Conservation (phyloP, 2,113 vertebrate genomes). For the Spea multiplicata region DNA sequence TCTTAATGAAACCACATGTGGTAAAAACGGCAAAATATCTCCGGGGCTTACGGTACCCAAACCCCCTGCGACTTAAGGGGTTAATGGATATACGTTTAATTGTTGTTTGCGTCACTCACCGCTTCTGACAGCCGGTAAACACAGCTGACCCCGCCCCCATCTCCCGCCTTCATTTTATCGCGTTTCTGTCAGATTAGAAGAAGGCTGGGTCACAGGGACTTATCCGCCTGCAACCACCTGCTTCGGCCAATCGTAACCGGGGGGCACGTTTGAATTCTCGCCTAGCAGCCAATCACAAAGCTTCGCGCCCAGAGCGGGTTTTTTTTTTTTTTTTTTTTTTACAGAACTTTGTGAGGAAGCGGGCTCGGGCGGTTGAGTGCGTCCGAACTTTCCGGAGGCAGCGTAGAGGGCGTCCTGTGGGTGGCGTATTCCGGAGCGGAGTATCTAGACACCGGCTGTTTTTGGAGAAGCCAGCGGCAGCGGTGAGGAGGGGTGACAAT, state of each 20-base stretch:
- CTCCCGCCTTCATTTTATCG: slow-evolving; percentile 17
- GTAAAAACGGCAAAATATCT: no score
- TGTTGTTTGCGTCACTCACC: no score
- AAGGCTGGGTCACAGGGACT: background rate
- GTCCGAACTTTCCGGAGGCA: background rate
- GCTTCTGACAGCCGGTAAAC: no score
- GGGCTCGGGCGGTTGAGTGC: slow-evolving; percentile 9
- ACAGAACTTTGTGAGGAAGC: background rate
- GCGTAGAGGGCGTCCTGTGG: background rate
- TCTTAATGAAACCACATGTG: no score
- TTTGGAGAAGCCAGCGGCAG: no score
- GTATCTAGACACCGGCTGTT: background rate
- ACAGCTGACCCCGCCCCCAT: background rate
- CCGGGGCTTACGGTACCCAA: no score
- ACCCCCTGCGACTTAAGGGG: no score
- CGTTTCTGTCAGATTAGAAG: background rate
- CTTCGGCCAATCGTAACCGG: background rate
- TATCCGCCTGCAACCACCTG: background rate
- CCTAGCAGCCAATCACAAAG: background rate
- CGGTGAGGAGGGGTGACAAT: background rate
- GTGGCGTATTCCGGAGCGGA: background rate
- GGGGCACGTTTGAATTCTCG: background rate
- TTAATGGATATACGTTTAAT: no score
- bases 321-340: no score
- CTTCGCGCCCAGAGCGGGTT: slow-evolving; percentile 18